Conservation (phyloP, 2,797 vertebrate species). For the Anabacerthia variegaticeps region DNA sequence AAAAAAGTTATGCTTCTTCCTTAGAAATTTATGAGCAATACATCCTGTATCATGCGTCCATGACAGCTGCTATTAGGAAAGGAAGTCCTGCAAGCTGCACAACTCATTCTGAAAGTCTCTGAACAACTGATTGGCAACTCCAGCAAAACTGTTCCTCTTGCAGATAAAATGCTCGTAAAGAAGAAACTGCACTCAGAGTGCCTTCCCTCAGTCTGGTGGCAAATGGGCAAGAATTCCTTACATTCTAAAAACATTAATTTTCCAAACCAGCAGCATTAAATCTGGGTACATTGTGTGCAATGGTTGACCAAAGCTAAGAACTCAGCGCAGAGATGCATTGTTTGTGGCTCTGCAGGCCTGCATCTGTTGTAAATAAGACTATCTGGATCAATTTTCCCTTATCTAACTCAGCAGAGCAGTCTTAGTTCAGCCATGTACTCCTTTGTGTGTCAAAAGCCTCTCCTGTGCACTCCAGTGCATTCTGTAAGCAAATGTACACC, state of each 20-base stretch:
- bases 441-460: not conserved
- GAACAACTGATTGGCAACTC: not conserved
- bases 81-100: slow-evolving; percentile 45
- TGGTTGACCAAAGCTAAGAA: not conserved
- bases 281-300: not conserved
- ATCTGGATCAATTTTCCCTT: not conserved
- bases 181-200: not conserved
- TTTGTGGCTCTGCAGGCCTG: not conserved
- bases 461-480: not conserved
- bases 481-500: not conserved
- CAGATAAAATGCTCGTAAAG: not conserved
- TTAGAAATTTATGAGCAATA: slow-evolving; percentile 27
- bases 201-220: not conserved
- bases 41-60: slow-evolving; percentile 25
- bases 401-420: not conserved
- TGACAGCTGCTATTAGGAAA: slow-evolving; percentile 33
- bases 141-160: not conserved
- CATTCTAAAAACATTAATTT: not conserved
- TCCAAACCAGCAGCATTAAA: slow-evolving; percentile 31
- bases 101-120: slow-evolving; percentile 40
- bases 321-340: not conserved
- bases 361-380: not conserved
- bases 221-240: not conserved
- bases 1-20: not conserved
- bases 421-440: not conserved